phyloP scores from a whole-genome alignment of 2,888 invertebrate genomes.

The Nymphalis urticae region DNA sequence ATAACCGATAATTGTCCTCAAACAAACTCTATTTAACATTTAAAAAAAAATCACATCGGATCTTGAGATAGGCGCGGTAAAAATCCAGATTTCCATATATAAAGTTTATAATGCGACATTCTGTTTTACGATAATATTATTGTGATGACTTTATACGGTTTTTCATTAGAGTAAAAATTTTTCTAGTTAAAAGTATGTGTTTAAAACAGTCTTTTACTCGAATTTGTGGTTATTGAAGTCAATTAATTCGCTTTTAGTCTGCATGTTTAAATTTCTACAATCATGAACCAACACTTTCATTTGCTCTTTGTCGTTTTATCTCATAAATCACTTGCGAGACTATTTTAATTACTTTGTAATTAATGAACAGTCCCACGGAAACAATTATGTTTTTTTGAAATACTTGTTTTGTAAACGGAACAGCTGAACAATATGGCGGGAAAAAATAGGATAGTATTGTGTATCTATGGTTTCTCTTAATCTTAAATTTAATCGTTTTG shows the following conservation, averaged over 20 bases:
- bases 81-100: too few relatives aligned
- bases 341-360: constrained; percentile 29
- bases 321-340: constrained; percentile 30
- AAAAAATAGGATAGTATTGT: constrained; percentile 18
- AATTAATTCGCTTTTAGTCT: neutral
- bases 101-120: too few relatives aligned
- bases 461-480: constrained; percentile 25
- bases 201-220: neutral
- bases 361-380: constrained; percentile 32
- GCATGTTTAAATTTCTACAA: constrained; percentile 12
- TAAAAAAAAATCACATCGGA: too few relatives aligned
- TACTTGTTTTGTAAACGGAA: constrained; percentile 26
- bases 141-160: too few relatives aligned
- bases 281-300: constrained; percentile 14
- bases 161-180: too few relatives aligned
- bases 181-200: too few relatives aligned
- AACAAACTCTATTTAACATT: too few relatives aligned
- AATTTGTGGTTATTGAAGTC: neutral
- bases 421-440: constrained; percentile 29
- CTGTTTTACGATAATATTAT: too few relatives aligned
- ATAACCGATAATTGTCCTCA: too few relatives aligned
- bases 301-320: constrained; percentile 27
- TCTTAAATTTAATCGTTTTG: neutral
- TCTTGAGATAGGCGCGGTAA: too few relatives aligned
- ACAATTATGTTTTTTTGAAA: constrained; percentile 30